Evolutionary conservation across 1,140 invertebrate species (phyloP), one percentile per base, ranked within the genome.

Genomic region (Achatina immaculata): DNA sequence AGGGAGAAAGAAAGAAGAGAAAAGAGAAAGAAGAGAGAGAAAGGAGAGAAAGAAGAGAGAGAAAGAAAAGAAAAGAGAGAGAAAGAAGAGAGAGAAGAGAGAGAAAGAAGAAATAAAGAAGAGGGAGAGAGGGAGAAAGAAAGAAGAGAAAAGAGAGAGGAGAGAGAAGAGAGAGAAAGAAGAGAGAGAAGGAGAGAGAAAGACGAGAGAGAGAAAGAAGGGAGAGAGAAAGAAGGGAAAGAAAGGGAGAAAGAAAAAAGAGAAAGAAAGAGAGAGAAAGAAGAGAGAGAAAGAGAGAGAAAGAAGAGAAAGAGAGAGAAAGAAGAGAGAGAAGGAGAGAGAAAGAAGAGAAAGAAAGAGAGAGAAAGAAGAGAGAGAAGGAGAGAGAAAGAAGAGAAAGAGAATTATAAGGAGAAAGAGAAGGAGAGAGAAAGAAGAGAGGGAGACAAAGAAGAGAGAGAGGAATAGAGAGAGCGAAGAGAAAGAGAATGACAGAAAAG

Each of bases 61-160:
- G 55, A 58, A 24, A 58, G 55, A 76, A 36, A 76, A 4, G 58
- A 58, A 76, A 48, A 55, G 31, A 76, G 74, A 38, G 31, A 76
- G 74, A 55, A 16, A 76, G 28, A 55, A 16, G 58, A 24, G 58
- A 21, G 58, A n/a, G 21, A 48, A 51, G 55, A 51, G 74, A 76
- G 55, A 58, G 31, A 58, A 36, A 7, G 55, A 51, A 28, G 14
- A 24, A 14, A 36, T 3, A 58, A 38, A 38, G 14, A 36, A 38
- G 55, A 58, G 36, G 34, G 40, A 78, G 40, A 65, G 31, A n/a
- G 58, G 19, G 34, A 38, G 65, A 42, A 68, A 19, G 40, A 78
- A 28, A 42, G 38, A 65, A 58, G 45, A 74, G 38, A 65, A 36
- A 65, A 62, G 24, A 21, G 21, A 31, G 28, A 62, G 21, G 62